Evolutionary conservation across 1,140 invertebrate genomes (phyloP), one percentile per base, ranked within the genome.

Genomic region (Elymnias hypermnestra): DNA sequence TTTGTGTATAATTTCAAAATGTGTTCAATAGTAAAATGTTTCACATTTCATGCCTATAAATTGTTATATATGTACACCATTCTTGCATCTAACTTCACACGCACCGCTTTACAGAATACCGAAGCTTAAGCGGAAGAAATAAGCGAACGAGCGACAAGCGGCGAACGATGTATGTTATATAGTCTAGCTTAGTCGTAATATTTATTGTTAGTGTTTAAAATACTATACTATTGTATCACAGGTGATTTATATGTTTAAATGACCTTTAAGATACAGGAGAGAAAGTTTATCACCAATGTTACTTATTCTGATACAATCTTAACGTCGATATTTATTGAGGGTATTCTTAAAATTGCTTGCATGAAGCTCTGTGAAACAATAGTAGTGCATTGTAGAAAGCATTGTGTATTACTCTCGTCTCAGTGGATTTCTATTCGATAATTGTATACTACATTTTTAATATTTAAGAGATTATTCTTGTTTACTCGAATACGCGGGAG

Each of bases 61-160:
- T 31, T 56, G 10, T 3, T 10, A 29, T n/a, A 35, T 35, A 18
- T 28, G 40, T 53, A 31, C 63, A 60, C 60, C 54, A 48, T 65
- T 66, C 70, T 62, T 67, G 66, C 61, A 43, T 59, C 61, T 82
- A 82, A 84, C 75, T 46, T 22, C 71, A 75, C 75, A 29, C 47
- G 71, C 77, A 75, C 74, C 60, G 55, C 57, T 57, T 82, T 82
- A 46, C 81, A 84, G 81, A 71, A 84, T 84, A 64, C 81, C 81
- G 71, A 84, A 84, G 61, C 67, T 84, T 57, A 84, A 82, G 64
- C 72, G 79, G 72, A 79, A 73, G 75, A 82, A 83, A 70, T 55
- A 55, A 56, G 49, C 66, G 70, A 70, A 66, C 73, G 75, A 76
- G 57, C 65, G 49, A 63, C 64, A 25, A 61, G 54, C 63, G 47